Percentiles rank a stretch among this genome's conserved stretches.
These are phyloP conservation scores for Lophotriccus pileatus DNA, from an alignment of 2,797 vertebrate species.

Conservation along the genomic window DNA sequence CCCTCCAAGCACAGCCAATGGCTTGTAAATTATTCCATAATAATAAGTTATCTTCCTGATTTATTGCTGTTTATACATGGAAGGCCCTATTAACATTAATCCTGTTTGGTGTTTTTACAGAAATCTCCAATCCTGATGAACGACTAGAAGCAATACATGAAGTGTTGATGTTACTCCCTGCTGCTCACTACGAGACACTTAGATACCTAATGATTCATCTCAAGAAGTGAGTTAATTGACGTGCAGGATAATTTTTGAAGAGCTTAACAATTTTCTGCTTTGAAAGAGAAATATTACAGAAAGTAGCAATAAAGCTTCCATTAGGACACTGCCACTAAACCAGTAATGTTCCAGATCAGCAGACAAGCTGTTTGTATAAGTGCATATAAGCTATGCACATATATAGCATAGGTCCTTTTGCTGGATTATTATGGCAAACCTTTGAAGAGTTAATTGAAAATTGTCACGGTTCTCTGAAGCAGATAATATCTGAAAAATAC, in stretches of 20 bases:
- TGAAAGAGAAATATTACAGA: not conserved
- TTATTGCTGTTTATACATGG: conserved; percentile 28
- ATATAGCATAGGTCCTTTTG: not conserved
- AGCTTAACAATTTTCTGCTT: conserved; percentile 25
- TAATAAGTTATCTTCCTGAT: conserved; percentile 18
- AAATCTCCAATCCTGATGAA: conserved; percentile 87
- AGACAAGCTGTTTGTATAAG: not conserved
- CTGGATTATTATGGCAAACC: not conserved
- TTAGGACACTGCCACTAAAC: not conserved
- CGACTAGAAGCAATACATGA: conserved; percentile 95
- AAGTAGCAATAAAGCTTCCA: not conserved
- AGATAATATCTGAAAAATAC: not conserved
- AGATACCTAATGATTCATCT: conserved; percentile 85
- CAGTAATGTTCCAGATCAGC: not conserved
- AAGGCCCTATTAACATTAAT: not conserved
- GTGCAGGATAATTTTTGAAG: not conserved
- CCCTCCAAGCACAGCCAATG: not conserved
- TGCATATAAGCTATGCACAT: not conserved
- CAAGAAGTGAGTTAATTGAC: conserved; percentile 78
- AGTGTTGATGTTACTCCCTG: conserved; percentile 90
- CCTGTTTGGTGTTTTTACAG: conserved; percentile 71
- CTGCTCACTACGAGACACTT: conserved; percentile 95
- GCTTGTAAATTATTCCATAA: conserved; percentile 33
- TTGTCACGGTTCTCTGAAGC: not conserved
- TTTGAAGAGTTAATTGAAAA: not conserved